Evolutionary conservation across 2,797 vertebrate species (phyloP).

Genomic region (Pygocentrus nattereri): DNA sequence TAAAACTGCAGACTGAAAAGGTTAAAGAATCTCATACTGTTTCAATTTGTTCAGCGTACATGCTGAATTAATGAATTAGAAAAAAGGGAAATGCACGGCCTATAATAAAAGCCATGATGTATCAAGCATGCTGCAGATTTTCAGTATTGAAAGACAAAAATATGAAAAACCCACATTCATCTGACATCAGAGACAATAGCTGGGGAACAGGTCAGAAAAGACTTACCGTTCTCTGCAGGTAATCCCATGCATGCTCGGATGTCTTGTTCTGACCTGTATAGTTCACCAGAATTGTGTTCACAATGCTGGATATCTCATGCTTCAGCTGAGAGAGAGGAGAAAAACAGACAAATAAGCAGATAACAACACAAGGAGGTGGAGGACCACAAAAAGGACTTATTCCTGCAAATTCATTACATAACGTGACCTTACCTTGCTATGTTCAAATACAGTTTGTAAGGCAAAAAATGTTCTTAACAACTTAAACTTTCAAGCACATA

Average conservation of each 20-base stretch:
- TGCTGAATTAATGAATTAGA: not conserved
- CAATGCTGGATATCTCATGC: conserved; percentile 81
- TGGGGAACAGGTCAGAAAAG: not conserved
- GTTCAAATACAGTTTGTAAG: not conserved
- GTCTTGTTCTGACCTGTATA: conserved; percentile 80
- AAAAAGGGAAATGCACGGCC: not conserved
- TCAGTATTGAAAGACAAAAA: not conserved
- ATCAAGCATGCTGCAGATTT: not conserved
- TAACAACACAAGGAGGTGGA: no score
- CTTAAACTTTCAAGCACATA: not conserved
- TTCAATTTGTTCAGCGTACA: not conserved
- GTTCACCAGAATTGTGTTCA: conserved; percentile 75
- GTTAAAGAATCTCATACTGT: not conserved
- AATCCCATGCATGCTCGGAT: conserved; percentile 89
- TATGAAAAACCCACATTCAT: not conserved
- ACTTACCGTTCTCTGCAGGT: conserved; percentile 88
- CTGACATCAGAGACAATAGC: not conserved
- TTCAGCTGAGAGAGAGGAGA: conserved; percentile 79
- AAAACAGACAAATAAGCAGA: conserved; percentile 3
- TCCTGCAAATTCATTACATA: not conserved
- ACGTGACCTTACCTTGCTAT: not conserved
- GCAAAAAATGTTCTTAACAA: not conserved
- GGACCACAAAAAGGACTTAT: not conserved
- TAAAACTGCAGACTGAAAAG: no score
- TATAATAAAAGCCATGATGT: not conserved